Base-by-base conservation (phyloP, 1,140 invertebrate species). In the Drosophila truncata region DNA sequence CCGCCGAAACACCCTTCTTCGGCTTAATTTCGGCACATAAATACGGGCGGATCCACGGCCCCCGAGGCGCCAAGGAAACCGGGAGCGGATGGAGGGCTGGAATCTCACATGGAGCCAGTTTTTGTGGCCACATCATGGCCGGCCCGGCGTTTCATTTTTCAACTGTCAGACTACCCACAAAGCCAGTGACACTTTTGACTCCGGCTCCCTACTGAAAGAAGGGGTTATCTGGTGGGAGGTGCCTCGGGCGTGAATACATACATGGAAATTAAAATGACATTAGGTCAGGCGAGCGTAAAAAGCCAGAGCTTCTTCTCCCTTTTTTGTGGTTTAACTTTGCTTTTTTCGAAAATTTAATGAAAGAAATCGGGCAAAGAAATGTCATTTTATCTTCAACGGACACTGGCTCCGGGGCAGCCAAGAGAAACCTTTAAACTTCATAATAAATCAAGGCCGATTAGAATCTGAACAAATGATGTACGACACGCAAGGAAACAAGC, bases 221-320 rank as follows among this genome's bases (percentile, higher is more conserved):
- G 55, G 44, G 52, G 66, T 78, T 78, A 78, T 69, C 74, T 78
- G 73, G 47, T 25, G 57, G 63, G 47, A 20, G 57, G 42, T 54
- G 67, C 60, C 39, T 66, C 37, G 55, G 78, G 70, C 71, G 75
- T 76, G 80, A 83, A 72, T 72, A 72, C 75, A 64, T 46, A 41
- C 44, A 74, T 70, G 57, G 72, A 84, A 87, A 87, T 87, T 87
- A 87, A 87, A 88, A 88, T 80, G 64, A 66, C 84, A 88, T 87
- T 80, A 87, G 67, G 72, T 74, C 80, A 88, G 78, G 37, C 58
- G 73, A 73, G 66, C 80, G 84, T 80, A 70, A 80, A 83, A 70
- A 55, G 66, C 64, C 59, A 62, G 49, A 49, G 49, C 37, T 62
- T 65, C 50, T 62, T 20, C 41, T 33, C 20, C 41, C 11, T 59